Percentiles rank a stretch among this genome's conserved stretches.
Evolutionary conservation across 2,113 vertebrate genomes (phyloP).

Genomic region (Vombatus ursinus): DNA sequence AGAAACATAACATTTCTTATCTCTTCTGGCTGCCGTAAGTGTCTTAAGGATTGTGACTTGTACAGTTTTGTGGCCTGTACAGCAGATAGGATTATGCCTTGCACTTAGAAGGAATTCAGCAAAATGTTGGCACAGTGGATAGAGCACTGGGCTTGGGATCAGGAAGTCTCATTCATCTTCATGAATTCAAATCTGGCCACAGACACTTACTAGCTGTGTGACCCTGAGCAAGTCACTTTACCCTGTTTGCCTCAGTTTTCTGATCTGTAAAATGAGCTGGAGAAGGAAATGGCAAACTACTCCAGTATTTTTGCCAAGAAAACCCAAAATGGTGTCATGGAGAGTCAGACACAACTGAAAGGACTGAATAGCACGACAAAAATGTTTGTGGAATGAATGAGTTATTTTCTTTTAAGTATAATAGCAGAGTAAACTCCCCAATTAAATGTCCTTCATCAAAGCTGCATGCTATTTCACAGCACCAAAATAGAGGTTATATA

Average conservation of each 20-base stretch:
- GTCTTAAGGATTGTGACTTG: neutral
- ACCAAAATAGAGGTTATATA: neutral
- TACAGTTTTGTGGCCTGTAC: conserved; percentile 29
- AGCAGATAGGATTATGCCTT: conserved; percentile 11
- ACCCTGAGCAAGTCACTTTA: neutral
- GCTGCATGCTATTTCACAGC: neutral
- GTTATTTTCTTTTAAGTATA: neutral
- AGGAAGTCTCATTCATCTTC: no score
- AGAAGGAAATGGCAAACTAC: neutral
- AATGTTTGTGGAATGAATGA: neutral
- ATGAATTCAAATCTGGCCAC: no score
- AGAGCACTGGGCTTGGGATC: no score
- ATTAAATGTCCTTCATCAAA: neutral
- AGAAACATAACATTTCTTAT: neutral
- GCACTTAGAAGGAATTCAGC: neutral
- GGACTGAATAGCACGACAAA: neutral
- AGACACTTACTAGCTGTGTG: neutral
- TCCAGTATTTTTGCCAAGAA: neutral
- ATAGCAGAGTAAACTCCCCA: neutral
- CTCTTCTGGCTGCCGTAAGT: neutral
- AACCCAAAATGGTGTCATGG: no score
- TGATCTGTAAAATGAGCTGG: neutral
- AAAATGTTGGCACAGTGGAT: neutral
- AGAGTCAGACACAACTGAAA: neutral
- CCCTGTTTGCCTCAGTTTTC: neutral